phyloP scores from a whole-genome alignment of 2,113 vertebrate genomes.

The Catharus fuscescens region DNA sequence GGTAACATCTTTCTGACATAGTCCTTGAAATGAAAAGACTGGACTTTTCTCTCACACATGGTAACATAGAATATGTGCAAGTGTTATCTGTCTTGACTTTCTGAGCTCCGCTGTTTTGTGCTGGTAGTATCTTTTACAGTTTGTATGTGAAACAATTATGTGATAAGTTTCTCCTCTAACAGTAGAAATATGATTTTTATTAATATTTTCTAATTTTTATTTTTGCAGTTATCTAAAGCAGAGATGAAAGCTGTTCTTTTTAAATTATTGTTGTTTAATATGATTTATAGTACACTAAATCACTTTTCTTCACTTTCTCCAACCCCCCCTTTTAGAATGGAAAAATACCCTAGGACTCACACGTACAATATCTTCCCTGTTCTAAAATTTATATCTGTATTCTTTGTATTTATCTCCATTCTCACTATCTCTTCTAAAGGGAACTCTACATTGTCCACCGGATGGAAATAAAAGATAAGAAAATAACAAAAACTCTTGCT shows the following conservation, averaged over 20 bases:
- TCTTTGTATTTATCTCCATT: not conserved
- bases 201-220: not conserved
- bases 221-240: not conserved
- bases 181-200: not conserved
- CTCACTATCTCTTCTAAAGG: not conserved
- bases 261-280: not conserved
- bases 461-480: slow-evolving; percentile 39
- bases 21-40: not conserved
- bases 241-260: not conserved
- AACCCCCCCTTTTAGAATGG: not conserved
- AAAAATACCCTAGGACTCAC: not conserved
- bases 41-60: not conserved
- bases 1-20: not conserved
- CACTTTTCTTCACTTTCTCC: not conserved
- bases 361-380: not conserved
- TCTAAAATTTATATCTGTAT: not conserved
- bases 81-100: not conserved
- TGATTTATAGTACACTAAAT: not conserved
- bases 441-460: not conserved
- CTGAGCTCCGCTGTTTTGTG: not conserved
- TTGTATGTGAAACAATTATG: not conserved
- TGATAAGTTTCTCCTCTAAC: not conserved
- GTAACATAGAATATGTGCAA: not conserved
- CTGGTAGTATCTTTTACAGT: not conserved
- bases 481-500: slow-evolving; percentile 32